Evolutionary conservation across 2,113 vertebrate genomes (phyloP).

Genomic region (Nanorana parkeri): DNA sequence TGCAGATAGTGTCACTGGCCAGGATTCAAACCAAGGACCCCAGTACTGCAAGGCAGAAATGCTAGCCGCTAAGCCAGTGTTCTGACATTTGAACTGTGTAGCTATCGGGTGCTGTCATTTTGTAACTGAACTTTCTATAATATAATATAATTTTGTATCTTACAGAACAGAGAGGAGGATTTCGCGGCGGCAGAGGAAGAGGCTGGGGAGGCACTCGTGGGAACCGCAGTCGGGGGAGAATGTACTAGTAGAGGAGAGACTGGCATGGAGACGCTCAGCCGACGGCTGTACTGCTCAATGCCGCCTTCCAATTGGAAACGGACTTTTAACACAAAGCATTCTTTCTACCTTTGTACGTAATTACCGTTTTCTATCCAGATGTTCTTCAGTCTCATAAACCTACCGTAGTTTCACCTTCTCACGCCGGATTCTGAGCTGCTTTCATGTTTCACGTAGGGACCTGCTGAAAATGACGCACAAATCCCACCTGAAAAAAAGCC

Average conservation of each 20-base stretch:
- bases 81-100: no score
- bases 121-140: no score
- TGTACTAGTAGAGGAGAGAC: constrained; percentile 81
- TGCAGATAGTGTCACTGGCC: no score
- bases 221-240: constrained; percentile 89
- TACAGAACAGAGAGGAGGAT: constrained; percentile 94
- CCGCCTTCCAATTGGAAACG: constrained; percentile 76
- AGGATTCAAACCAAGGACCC: no score
- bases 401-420: neutral
- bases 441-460: neutral
- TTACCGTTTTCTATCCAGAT: constrained; percentile 78
- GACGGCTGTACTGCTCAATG: constrained; percentile 64
- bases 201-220: constrained; percentile 88
- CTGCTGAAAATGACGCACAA: neutral
- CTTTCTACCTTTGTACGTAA: constrained; percentile 86
- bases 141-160: constrained; percentile 50
- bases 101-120: no score
- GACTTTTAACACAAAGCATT: constrained; percentile 72
- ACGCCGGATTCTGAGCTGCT: neutral
- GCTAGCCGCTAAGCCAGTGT: no score
- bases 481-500: neutral
- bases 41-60: no score
- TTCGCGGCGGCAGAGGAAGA: constrained; percentile 89
- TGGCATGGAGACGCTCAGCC: constrained; percentile 59
- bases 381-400: neutral